These are phyloP conservation scores for Istiophorus platypterus DNA, from an alignment of 2,113 vertebrate species.

Conservation along the genomic window DNA sequence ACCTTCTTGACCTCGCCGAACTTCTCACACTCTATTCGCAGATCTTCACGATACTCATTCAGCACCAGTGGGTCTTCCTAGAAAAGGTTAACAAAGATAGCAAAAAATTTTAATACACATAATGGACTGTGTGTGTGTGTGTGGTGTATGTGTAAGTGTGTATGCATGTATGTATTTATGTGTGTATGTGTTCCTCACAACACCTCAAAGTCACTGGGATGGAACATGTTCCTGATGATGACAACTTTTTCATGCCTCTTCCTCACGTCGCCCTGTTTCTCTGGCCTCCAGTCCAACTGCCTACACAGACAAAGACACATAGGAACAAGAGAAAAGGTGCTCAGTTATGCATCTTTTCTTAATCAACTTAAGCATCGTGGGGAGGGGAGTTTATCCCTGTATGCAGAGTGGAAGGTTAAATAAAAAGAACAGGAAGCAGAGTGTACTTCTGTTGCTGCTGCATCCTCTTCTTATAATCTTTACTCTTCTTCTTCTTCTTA, in stretches of 20 bases:
- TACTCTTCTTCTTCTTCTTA: conserved; percentile 96
- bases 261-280: conserved; percentile 87
- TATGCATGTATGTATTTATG: neutral
- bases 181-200: neutral
- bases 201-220: conserved; percentile 96
- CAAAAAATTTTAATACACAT: neutral
- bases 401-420: neutral
- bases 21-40: conserved; percentile 94
- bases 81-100: conserved; percentile 34
- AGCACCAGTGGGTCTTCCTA: conserved; percentile 96
- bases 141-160: neutral
- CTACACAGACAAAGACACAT: conserved; percentile 73
- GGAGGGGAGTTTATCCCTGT: neutral
- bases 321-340: neutral
- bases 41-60: conserved; percentile 96
- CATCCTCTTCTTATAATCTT: conserved; percentile 95
- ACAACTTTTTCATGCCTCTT: conserved; percentile 92
- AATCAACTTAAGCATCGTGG: neutral
- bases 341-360: neutral
- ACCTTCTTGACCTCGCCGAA: conserved; percentile 97
- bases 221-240: conserved; percentile 98
- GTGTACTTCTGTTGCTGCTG: conserved; percentile 94
- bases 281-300: conserved; percentile 97
- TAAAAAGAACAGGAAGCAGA: neutral
- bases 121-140: neutral